Evolutionary conservation across 2,888 invertebrate species (phyloP).

Genomic region (Monochamus alternatus): DNA sequence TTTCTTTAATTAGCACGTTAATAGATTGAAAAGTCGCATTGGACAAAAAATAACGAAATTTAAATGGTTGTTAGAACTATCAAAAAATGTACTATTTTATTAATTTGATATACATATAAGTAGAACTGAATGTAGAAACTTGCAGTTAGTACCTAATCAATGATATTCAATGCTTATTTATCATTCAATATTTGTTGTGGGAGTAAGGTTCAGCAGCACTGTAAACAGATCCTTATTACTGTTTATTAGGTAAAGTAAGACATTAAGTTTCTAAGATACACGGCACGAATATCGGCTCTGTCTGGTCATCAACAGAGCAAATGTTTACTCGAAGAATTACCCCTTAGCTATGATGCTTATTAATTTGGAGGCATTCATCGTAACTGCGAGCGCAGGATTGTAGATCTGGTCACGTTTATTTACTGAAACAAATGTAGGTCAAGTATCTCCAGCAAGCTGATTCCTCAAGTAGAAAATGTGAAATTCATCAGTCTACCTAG

Average conservation of each 20-base stretch:
- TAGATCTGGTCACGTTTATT: slow-evolving; percentile 5
- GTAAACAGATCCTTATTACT: slow-evolving; percentile 44
- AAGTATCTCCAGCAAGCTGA: too few relatives aligned
- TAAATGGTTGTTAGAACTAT: too few relatives aligned
- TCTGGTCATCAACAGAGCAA: slow-evolving; percentile 37
- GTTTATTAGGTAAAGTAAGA: slow-evolving; percentile 46
- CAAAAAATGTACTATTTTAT: too few relatives aligned
- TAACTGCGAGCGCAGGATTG: not conserved
- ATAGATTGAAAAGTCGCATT: too few relatives aligned
- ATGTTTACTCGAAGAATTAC: slow-evolving; percentile 36
- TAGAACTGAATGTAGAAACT: too few relatives aligned
- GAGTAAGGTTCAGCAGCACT: slow-evolving; percentile 31
- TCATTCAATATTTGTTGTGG: slow-evolving; percentile 29
- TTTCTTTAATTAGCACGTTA: too few relatives aligned
- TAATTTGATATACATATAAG: too few relatives aligned
- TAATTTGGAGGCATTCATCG: slow-evolving; percentile 32
- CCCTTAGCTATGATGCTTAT: slow-evolving; percentile 29
- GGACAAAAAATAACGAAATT: too few relatives aligned
- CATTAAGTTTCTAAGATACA: slow-evolving; percentile 40
- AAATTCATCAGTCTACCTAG: too few relatives aligned
- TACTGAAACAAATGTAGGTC: not conserved
- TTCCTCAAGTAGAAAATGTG: too few relatives aligned
- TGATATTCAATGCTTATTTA: slow-evolving; percentile 14
- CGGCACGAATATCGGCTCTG: slow-evolving; percentile 30
- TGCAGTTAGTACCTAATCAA: too few relatives aligned